Percentiles rank a stretch among this genome's conserved stretches.
Conservation (phyloP, 2,888 invertebrate genomes). For the Sinotaia quadrata region DNA sequence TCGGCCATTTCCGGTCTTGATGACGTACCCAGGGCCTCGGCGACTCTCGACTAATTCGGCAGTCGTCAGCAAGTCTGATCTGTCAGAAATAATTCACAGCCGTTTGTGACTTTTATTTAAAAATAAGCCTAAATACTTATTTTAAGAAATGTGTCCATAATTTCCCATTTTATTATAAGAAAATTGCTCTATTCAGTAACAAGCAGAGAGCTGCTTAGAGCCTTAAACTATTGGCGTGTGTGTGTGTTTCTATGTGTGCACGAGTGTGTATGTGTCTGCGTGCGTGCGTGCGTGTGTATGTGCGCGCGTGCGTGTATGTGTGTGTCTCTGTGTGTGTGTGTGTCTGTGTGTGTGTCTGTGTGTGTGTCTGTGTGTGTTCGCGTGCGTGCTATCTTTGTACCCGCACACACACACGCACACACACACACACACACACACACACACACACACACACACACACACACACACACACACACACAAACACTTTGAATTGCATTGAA, state of each 20-base stretch:
- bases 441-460: background rate
- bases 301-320: background rate
- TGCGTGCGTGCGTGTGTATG: slow-evolving; percentile 5
- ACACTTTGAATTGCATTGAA: background rate
- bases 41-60: too few species aligned
- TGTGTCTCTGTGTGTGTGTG: background rate
- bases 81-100: background rate
- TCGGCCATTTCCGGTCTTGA: too few species aligned
- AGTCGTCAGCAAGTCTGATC: too few species aligned
- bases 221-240: too few species aligned
- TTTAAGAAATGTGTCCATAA: too few species aligned
- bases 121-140: background rate
- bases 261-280: slow-evolving; percentile 1
- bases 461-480: background rate
- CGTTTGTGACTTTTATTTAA: background rate
- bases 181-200: too few species aligned
- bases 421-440: background rate
- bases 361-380: slow-evolving; percentile 3
- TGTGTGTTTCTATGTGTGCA: background rate
- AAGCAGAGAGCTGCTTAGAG: too few species aligned
- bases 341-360: slow-evolving; percentile 13
- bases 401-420: background rate
- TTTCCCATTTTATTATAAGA: too few species aligned
- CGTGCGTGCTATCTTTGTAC: background rate
- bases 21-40: too few species aligned